Evolutionary conservation across 2,888 invertebrate genomes (phyloP).

Genomic region (Dolichopus griseipennis): DNA sequence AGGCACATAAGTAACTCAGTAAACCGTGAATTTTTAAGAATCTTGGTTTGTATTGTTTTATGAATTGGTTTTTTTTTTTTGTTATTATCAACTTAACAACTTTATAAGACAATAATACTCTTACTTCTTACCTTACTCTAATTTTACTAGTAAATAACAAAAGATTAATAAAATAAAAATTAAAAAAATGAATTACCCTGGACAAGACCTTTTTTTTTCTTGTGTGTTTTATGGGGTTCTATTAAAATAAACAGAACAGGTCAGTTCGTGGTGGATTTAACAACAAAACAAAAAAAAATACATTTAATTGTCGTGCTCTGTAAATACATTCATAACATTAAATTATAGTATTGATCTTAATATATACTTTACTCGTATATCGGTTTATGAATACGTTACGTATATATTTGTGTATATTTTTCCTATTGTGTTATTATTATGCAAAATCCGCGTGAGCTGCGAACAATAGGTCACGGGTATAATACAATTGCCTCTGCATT

Average conservation of each 20-base stretch:
- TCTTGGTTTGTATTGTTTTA: not conserved
- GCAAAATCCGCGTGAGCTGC: too few species aligned
- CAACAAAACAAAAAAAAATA: not conserved
- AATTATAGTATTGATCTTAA: too few species aligned
- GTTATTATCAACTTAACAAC: too few species aligned
- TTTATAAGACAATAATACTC: too few species aligned
- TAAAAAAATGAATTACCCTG: not conserved
- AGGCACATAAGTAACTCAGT: conserved; percentile 18
- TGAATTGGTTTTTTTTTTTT: too few species aligned
- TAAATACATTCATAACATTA: not conserved
- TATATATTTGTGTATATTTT: not conserved
- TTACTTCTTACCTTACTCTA: too few species aligned
- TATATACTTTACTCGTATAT: not conserved
- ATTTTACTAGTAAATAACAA: too few species aligned
- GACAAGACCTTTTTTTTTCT: not conserved
- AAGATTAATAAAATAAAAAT: not conserved
- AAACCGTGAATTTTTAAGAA: conserved; percentile 18
- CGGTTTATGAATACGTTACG: not conserved
- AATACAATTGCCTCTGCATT: too few species aligned
- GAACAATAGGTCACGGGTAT: too few species aligned
- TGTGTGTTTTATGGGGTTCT: not conserved
- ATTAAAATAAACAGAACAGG: not conserved
- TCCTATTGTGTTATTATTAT: too few species aligned
- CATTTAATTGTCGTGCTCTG: not conserved
- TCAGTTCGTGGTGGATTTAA: not conserved